Evolutionary conservation across 2,888 invertebrate genomes (phyloP).

Genomic region (Thelaira solivaga): DNA sequence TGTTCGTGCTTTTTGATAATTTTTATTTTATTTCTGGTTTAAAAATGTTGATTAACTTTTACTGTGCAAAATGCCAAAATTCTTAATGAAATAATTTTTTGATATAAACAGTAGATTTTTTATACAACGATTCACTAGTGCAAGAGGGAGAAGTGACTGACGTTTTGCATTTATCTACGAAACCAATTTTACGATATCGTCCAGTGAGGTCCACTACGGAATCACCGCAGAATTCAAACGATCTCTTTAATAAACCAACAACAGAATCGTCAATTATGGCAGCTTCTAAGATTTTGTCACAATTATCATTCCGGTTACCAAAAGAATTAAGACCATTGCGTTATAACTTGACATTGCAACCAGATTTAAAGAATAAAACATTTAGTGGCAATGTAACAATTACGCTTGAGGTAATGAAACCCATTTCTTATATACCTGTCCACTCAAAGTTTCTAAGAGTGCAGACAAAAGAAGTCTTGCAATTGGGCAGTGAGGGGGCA

Average conservation of each 20-base stretch:
- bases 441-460: constrained; percentile 78
- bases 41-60: neutral
- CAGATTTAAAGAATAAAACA: constrained; percentile 80
- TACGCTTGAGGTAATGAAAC: constrained; percentile 77
- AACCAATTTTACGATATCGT: constrained; percentile 66
- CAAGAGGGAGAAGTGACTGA: constrained; percentile 8
- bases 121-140: constrained; percentile 34
- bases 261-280: constrained; percentile 68
- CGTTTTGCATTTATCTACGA: constrained; percentile 58
- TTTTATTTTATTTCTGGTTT: neutral
- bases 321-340: constrained; percentile 80
- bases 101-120: constrained; percentile 31
- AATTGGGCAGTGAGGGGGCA: constrained; percentile 67
- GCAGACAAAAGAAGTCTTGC: constrained; percentile 76
- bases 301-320: constrained; percentile 79
- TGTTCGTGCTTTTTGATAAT: neutral
- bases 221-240: constrained; percentile 1
- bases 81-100: neutral
- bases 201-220: constrained; percentile 21
- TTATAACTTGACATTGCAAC: constrained; percentile 82
- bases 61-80: neutral
- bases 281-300: constrained; percentile 73
- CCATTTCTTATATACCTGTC: constrained; percentile 77
- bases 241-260: constrained; percentile 26
- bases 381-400: constrained; percentile 81